phyloP scores from a whole-genome alignment of 2,888 invertebrate genomes.

The Stenotaenia linearis region DNA sequence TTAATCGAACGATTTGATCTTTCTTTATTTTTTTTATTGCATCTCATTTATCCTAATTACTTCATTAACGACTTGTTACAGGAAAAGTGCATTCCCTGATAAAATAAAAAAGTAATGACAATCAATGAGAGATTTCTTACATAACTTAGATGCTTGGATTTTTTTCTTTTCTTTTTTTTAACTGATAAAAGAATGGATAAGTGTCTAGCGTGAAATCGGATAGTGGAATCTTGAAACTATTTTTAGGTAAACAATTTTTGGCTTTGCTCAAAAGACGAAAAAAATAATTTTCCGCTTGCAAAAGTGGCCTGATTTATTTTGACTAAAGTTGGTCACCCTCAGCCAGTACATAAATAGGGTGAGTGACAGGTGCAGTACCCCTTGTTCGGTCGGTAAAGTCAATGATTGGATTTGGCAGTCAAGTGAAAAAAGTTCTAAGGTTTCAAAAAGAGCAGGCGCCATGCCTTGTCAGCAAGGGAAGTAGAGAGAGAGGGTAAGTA shows the following conservation, averaged over 20 bases:
- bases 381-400: not conserved
- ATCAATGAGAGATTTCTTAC: not conserved
- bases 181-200: not conserved
- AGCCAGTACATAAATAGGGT: not conserved
- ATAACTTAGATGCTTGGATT: not conserved
- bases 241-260: not conserved
- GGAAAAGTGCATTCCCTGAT: not conserved
- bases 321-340: not conserved
- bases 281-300: not conserved
- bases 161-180: no score
- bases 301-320: slow-evolving; percentile 16
- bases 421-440: not conserved
- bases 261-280: not conserved
- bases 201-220: not conserved
- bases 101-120: not conserved
- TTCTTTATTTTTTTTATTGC: not conserved
- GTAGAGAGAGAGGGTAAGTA: not conserved
- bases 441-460: slow-evolving; percentile 19
- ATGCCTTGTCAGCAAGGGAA: slow-evolving; percentile 10
- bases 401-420: slow-evolving; percentile 16
- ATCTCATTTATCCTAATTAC: not conserved
- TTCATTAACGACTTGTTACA: not conserved
- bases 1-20: not conserved
- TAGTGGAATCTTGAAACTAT: not conserved
- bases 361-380: not conserved